Evolutionary conservation across 1,140 invertebrate genomes (phyloP).

Genomic region (Drosophila seguyi): DNA sequence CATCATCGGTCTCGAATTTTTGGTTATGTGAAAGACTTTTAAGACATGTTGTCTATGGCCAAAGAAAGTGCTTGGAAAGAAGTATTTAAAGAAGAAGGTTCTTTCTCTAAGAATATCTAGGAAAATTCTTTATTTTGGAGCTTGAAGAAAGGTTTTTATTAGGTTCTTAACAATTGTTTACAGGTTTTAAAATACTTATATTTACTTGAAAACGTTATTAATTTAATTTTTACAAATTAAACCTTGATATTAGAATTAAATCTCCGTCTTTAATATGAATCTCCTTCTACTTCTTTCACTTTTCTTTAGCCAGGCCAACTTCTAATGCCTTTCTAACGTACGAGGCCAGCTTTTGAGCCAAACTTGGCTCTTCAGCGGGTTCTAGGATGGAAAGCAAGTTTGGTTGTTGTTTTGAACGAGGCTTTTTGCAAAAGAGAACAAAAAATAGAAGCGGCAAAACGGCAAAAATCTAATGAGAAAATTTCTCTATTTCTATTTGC

Average conservation of each 20-base stretch:
- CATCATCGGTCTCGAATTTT: not conserved
- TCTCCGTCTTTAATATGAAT: not conserved
- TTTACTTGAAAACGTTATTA: too few relatives aligned
- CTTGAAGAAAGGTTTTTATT: not conserved
- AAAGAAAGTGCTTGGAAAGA: not conserved
- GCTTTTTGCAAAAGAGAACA: conserved; percentile 16
- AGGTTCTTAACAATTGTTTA: not conserved
- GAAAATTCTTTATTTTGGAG: not conserved
- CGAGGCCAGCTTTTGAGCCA: conserved; percentile 29
- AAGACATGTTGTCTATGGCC: conserved; percentile 12
- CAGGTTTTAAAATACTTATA: too few relatives aligned
- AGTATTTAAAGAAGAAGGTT: too few relatives aligned
- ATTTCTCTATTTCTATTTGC: conserved; percentile 79
- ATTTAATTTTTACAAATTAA: not conserved
- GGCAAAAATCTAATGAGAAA: conserved; percentile 76
- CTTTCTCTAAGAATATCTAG: too few relatives aligned
- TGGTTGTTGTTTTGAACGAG: conserved; percentile 34
- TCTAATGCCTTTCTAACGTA: conserved; percentile 67
- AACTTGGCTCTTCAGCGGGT: conserved; percentile 23
- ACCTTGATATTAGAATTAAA: not conserved
- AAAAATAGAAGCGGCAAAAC: conserved; percentile 18
- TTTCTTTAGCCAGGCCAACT: conserved; percentile 51
- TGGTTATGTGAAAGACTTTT: not conserved
- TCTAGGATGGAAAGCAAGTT: conserved; percentile 63
- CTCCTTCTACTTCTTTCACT: conserved; percentile 58